These are phyloP conservation scores for Pantherophis guttatus DNA, from an alignment of 2,113 vertebrate genomes.

Conservation along the genomic window DNA sequence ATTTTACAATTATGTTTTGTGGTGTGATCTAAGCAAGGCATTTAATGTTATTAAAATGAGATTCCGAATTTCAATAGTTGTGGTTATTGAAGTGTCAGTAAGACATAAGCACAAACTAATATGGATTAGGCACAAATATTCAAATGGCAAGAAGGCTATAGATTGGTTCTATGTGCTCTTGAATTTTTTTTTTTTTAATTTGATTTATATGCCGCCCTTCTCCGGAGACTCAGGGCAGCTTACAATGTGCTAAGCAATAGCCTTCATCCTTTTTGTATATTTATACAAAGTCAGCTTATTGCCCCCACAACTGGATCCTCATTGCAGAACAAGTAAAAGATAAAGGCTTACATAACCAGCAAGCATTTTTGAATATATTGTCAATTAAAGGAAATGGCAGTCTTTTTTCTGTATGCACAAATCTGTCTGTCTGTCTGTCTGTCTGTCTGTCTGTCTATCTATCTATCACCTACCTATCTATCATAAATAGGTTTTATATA, in stretches of 20 bases:
- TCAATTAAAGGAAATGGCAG: background rate
- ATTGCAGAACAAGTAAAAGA: background rate
- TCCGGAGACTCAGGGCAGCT: no score
- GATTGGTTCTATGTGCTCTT: background rate
- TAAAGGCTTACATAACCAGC: background rate
- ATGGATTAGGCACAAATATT: background rate
- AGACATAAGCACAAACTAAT: background rate
- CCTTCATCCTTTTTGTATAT: no score
- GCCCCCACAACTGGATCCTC: no score
- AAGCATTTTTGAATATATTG: background rate
- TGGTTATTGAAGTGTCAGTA: background rate
- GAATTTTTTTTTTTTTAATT: no score
- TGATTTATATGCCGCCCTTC: no score
- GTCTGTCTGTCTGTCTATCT: background rate
- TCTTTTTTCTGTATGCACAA: background rate
- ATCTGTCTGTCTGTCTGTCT: background rate
- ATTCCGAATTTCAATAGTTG: background rate
- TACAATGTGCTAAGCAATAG: no score
- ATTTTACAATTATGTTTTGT: background rate
- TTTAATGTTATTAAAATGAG: background rate
- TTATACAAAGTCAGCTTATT: no score
- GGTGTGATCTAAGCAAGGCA: background rate
- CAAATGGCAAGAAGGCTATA: background rate
- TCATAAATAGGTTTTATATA: background rate
- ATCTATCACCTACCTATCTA: background rate